A percentile compares a stretch with the other conserved stretches of the same genome.
Evolutionary conservation across 2,797 vertebrate genomes (phyloP).

Genomic region (Neoniphon sammara): DNA sequence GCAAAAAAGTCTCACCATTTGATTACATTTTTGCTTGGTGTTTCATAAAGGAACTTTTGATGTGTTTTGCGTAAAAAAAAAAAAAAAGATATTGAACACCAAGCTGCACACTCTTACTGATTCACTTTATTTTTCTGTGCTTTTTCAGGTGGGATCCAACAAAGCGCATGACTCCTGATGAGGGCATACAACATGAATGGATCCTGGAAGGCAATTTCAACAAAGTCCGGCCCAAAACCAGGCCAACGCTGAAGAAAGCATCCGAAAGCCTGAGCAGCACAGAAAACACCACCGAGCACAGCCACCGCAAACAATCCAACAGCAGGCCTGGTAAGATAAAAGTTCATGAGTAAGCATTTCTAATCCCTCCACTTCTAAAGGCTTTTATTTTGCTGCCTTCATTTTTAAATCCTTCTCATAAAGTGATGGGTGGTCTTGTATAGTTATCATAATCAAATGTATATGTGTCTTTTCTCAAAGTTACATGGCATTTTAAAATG

Average conservation of each 20-base stretch:
- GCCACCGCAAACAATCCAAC: constrained; percentile 54
- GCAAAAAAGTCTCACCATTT: constrained; percentile 56
- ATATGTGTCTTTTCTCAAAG: too few species aligned
- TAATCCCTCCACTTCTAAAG: too few species aligned
- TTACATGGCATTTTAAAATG: too few species aligned
- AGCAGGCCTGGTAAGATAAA: constrained; percentile 71
- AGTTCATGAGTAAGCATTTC: too few species aligned
- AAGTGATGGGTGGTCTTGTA: too few species aligned
- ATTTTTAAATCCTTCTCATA: too few species aligned
- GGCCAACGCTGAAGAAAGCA: constrained; percentile 77
- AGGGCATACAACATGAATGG: constrained; percentile 91
- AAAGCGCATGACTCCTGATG: constrained; percentile 91
- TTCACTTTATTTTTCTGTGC: neutral
- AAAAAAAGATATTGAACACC: neutral
- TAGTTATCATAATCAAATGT: too few species aligned
- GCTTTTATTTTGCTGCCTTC: too few species aligned
- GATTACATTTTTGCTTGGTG: neutral
- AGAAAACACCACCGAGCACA: constrained; percentile 66
- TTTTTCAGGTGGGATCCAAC: constrained; percentile 88
- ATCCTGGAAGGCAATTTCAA: constrained; percentile 88
- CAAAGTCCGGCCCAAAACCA: constrained; percentile 78
- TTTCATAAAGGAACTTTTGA: too few species aligned
- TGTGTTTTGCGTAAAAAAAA: too few species aligned
- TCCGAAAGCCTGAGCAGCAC: constrained; percentile 68
- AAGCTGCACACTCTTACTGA: neutral